These are phyloP conservation scores for Atta texana DNA, from an alignment of 1,140 invertebrate genomes.

Conservation along the genomic window DNA sequence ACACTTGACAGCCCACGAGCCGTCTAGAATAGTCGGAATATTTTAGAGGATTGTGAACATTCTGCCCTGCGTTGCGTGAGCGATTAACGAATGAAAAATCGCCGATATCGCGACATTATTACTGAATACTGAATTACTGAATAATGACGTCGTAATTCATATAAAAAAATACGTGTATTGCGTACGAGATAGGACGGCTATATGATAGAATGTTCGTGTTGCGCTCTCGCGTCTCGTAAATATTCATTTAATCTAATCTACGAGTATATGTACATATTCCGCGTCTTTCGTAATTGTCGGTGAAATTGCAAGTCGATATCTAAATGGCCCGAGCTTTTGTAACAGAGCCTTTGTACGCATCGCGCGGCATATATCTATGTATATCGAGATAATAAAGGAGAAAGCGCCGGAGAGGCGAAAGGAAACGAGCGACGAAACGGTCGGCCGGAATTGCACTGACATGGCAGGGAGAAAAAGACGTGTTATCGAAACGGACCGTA, in stretches of 20 bases:
- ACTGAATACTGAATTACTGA: background rate
- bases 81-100: constrained; percentile 29
- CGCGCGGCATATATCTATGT: constrained; percentile 30
- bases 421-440: constrained; percentile 21
- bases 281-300: constrained; percentile 74
- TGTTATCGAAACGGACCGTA: constrained; percentile 13
- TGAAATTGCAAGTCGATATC: constrained; percentile 79
- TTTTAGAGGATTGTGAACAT: constrained; percentile 9
- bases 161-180: constrained; percentile 38
- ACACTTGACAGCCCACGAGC: constrained; percentile 4
- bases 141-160: constrained; percentile 50
- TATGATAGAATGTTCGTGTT: constrained; percentile 1
- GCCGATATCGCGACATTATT: background rate
- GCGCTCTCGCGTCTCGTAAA: constrained; percentile 66
- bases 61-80: background rate
- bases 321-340: constrained; percentile 63
- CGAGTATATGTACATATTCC: constrained; percentile 72
- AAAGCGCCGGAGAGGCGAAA: background rate
- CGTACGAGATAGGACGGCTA: background rate
- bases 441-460: background rate
- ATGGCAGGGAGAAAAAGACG: background rate
- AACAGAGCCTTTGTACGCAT: constrained; percentile 30
- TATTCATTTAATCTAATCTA: constrained; percentile 78
- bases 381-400: constrained; percentile 38
- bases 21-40: background rate